Conservation (phyloP, 2,888 invertebrate genomes). For the Euspilapteryx auroguttella region DNA sequence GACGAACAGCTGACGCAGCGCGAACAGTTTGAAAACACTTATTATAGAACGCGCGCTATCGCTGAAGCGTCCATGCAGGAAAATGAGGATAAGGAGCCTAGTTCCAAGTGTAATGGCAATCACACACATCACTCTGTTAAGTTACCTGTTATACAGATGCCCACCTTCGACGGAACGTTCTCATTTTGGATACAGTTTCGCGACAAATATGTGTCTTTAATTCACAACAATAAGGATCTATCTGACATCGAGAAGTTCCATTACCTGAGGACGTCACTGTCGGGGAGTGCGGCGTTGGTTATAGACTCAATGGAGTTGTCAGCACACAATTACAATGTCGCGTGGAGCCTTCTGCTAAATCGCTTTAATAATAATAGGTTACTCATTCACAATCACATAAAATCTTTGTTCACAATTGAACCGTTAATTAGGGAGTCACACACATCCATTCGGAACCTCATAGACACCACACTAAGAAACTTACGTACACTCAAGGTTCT, state of each 20-base stretch:
- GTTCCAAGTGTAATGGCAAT: background rate
- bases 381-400: too few species aligned
- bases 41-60: background rate
- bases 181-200: slow-evolving; percentile 5
- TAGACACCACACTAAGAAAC: too few species aligned
- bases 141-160: too few species aligned
- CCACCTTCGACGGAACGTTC: slow-evolving; percentile 4
- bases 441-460: too few species aligned
- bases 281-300: slow-evolving; percentile 3
- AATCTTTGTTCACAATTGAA: too few species aligned
- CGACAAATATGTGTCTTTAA: slow-evolving; percentile 1
- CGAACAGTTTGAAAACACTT: too few species aligned
- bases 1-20: slow-evolving; percentile 1
- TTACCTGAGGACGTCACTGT: slow-evolving; percentile 5
- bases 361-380: too few species aligned
- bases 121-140: slow-evolving; percentile 4
- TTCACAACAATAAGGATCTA: slow-evolving; percentile 1
- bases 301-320: slow-evolving; percentile 6
- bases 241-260: slow-evolving; percentile 6
- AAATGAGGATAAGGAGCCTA: too few species aligned
- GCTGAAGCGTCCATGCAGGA: background rate
- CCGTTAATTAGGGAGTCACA: too few species aligned
- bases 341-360: slow-evolving; percentile 7
- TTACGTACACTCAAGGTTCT: too few species aligned
- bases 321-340: slow-evolving; percentile 5